Evolutionary conservation across 2,797 vertebrate species (phyloP), one percentile per base, ranked within the genome.

Genomic region (Cheirogaleus major): DNA sequence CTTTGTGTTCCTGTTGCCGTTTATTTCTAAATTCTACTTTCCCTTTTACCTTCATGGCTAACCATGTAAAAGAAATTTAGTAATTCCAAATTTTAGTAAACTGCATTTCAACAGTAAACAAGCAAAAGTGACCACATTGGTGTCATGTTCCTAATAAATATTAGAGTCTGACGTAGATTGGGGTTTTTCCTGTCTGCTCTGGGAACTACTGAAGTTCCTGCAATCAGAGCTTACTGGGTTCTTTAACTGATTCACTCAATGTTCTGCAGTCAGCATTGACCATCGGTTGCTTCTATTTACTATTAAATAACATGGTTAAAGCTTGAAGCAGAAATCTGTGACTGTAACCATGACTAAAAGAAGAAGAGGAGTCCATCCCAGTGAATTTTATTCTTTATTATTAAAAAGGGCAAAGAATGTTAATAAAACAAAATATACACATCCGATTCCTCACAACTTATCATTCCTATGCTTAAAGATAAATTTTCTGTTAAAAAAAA

Each of bases 121-220:
- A 98, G 93, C 89, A 90, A 86, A 98, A 97, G 55, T 43, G 84
- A 98, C 98, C 98, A 97, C 98, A 97, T 0, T 23, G 79, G 97
- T 97, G 96, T 97, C 97, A 86, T 89, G 93, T 98, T 98, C 96
- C 97, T 97, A 98, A 99, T 98, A 98, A 99, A 98, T 98, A 98
- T 98, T 97, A 97, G 91, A 95, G 43, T 97, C 94, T 98, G 98
- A 99, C 97, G 96, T 97, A 98, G 96, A 61, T 96, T 98, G 98
- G 97, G 93, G 92, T 98, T 98, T 98, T 94, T 67, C 63, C 88
- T 98, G 97, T 96, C 96, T 97, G 93, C 97, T 97, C 96, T 98
- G 94, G 95, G 97, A 89, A 30, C 78, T 97, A n/a, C 78, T 96
- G 95, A 2, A 48, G 27, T 98, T 98, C 96, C 96, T 97, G 89